Conservation (phyloP, 37 sponge, comb jelly and placozoan genomes). For the Chondrilla cf. caribensis region DNA sequence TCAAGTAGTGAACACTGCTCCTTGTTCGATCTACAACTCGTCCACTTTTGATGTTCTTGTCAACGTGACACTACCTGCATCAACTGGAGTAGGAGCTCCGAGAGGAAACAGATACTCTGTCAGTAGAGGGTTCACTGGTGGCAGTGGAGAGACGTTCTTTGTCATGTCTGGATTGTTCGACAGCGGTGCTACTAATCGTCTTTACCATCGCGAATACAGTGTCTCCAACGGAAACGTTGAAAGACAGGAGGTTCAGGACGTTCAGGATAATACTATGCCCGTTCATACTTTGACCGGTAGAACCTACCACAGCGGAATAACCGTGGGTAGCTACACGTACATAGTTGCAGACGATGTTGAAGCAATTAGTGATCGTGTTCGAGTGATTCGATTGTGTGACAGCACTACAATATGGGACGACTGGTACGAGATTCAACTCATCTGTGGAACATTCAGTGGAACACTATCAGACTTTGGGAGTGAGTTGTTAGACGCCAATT, state of each 20-base stretch:
- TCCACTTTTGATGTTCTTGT: background rate
- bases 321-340: conserved; percentile 2
- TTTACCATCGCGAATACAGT: conserved; percentile 13
- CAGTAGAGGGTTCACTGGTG: background rate
- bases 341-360: background rate
- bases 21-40: conserved; percentile 7
- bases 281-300: background rate
- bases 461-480: background rate
- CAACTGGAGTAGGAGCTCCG: background rate
- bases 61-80: background rate
- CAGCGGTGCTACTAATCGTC: background rate
- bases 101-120: conserved; percentile 5
- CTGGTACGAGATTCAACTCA: conserved; percentile 16
- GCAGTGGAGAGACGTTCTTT: conserved; percentile 14
- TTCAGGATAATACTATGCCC: background rate
- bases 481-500: background rate
- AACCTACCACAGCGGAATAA: conserved; percentile 2
- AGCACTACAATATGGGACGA: background rate
- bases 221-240: background rate
- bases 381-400: conserved; percentile 12
- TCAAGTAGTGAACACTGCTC: background rate
- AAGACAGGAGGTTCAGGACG: background rate
- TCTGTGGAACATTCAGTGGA: background rate
- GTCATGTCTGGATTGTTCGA: background rate
- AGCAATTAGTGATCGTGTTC: background rate